Percentiles rank a stretch among this genome's conserved stretches.
phyloP scores from a whole-genome alignment of 1,140 invertebrate genomes.

The Bradysia coprophila region DNA sequence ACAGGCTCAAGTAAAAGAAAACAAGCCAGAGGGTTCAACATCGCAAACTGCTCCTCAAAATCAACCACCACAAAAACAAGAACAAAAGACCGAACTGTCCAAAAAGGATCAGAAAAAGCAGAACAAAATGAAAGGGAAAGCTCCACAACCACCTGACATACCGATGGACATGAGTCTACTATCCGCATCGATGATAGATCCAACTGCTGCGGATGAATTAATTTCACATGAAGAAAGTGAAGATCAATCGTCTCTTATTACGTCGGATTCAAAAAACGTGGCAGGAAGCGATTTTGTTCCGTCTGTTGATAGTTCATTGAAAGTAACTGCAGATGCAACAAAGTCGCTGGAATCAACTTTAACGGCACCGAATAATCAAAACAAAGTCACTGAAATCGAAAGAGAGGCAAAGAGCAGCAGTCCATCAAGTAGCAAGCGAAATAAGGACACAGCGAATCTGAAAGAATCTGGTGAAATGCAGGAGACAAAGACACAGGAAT shows the following conservation, averaged over 20 bases:
- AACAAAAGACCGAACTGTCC: not conserved
- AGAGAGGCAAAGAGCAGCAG: not conserved
- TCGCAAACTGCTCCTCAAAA: too few relatives aligned
- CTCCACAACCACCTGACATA: not conserved
- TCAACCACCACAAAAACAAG: not conserved
- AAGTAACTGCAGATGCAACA: not conserved
- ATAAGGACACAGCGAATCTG: not conserved
- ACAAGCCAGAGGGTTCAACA: too few relatives aligned
- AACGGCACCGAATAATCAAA: not conserved
- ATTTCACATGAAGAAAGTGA: not conserved
- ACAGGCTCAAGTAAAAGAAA: not conserved
- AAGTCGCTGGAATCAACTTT: not conserved
- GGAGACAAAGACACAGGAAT: not conserved
- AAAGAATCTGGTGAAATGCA: not conserved
- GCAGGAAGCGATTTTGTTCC: conserved; percentile 1
- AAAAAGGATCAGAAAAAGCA: not conserved
- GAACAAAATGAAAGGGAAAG: not conserved
- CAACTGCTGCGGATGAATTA: not conserved
- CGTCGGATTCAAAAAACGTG: conserved; percentile 1
- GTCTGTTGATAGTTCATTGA: not conserved
- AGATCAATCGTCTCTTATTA: not conserved
- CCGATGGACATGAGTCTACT: not conserved
- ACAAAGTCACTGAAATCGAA: not conserved
- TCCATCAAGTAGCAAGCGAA: not conserved
- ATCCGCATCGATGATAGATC: not conserved